Base-by-base conservation (phyloP, 2,888 invertebrate genomes). In the Helleia helle region DNA sequence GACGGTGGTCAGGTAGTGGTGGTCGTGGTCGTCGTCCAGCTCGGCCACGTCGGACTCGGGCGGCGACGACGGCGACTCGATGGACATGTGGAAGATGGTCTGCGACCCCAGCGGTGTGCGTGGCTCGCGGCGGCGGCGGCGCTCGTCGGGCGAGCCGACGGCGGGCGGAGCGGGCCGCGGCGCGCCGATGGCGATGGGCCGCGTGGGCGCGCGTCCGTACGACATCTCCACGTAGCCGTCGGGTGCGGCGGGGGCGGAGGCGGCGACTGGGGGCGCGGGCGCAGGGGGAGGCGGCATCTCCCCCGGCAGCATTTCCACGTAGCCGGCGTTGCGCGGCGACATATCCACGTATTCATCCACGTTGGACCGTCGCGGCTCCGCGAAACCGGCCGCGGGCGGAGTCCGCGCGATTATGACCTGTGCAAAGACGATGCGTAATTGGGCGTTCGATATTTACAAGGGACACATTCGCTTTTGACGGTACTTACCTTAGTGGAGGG, bases 191-290 rank as follows among this genome's bases (percentile, higher is more conserved):
- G 87, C 83, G 41, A 91, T 91, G 2, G 91, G 91, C 41, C 89
- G 83, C 1, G 90, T 89, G 36, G 87, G 74, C 4, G 71, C 76
- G 29, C 86, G 81, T 1, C 80, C 80, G 46, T 75, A 88, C 28
- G 85, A 84, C 90, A 91, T 91, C 57, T 90, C 90, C 25, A 90
- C 88, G 59, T 90, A 90, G 18, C 89, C 90, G 30, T 89, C 89
- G 1, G 81, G 79, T 1, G 49, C n/a, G n/a, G 48, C 12, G 34
- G 44, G 14, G 44, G 49, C 18, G 51, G 41, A 40, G 40, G 48
- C 31, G 42, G 50, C 2, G 9, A 6, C 89, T 1, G 81, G 79
- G 1, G 49, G 8, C 8, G 47, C 13, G 31, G 43, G 15, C 46
- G 49, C 18, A 50, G 41, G 39, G 41, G 48, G 30, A 42, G 50